Evolutionary conservation across 2,113 vertebrate genomes (phyloP), one percentile per base, ranked within the genome.

Genomic region (Pachyramphus minor): DNA sequence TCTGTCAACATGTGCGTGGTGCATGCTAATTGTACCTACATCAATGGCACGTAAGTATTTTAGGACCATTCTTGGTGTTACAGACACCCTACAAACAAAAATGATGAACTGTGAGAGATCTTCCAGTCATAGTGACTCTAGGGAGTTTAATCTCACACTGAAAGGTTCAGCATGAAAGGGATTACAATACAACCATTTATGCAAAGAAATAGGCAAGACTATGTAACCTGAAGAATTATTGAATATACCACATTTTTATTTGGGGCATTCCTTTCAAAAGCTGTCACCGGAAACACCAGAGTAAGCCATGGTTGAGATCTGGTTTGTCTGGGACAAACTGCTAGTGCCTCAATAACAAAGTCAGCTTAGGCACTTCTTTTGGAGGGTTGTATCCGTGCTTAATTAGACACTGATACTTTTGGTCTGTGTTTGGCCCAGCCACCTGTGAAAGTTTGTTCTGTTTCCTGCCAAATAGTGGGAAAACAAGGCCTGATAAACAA

Each of bases 61-160:
- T 1, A 49, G 16, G 41, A 63, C 27, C 24, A 62, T 5, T 76
- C 37, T 3, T 73, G 35, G 16, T 60, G 16, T 77, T 76, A 35
- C 35, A 39, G 52, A 12, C 28, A 49, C 8, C 14, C 31, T 52
- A 5, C 55, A 81, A 76, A 47, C 13, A 68, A 52, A 80, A 49
- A 9, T 50, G 2, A 31, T 2, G 2, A 55, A 23, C 49, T 1
- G 0, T 9, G 8, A 67, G 31, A 30, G 31, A 14, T 75, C 24
- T 72, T 93, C 72, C 44, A 44, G 41, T 80, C 0, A 0, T 64
- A 31, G 21, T 83, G 14, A 39, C 39, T 60, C 44, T 12, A 58
- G 23, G 23, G 23, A 72, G 72, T 93, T 72, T 45, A 11, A 50
- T 75, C 53, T 76, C 31, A 59, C 5, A 9, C 13, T 55, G 66